Conservation (phyloP, 2,797 vertebrate species). For the Diceros bicornis region DNA sequence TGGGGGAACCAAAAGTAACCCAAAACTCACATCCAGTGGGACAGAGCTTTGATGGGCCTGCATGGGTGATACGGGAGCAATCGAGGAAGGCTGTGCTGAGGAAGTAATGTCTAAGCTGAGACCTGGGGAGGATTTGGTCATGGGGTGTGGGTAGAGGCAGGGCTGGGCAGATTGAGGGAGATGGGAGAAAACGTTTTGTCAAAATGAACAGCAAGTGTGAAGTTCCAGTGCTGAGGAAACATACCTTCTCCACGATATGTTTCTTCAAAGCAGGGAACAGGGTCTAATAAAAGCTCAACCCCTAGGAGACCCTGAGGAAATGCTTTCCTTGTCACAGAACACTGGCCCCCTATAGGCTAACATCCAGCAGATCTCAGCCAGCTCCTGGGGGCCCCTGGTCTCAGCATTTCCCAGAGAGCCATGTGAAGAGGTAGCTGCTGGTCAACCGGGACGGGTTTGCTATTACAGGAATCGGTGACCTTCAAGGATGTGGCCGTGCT, state of each 20-base stretch:
- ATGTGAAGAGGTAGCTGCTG: rapidly evolving
- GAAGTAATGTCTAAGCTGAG: neutral
- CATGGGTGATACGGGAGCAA: neutral
- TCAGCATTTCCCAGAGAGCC: neutral
- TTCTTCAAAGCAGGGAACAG: neutral
- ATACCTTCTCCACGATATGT: neutral
- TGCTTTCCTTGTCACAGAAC: neutral
- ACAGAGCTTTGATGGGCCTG: neutral
- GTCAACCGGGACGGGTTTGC: neutral
- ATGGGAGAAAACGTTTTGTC: neutral
- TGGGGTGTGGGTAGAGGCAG: neutral
- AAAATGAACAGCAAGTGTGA: neutral
- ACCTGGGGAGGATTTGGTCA: neutral
- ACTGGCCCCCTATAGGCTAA: neutral
- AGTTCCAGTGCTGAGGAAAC: neutral
- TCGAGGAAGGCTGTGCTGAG: neutral
- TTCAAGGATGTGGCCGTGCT: conserved; percentile 79
- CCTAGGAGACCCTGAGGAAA: neutral
- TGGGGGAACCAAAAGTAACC: neutral
- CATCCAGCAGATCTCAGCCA: rapidly evolving
- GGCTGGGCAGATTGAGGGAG: neutral
- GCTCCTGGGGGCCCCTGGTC: neutral
- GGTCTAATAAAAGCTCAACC: neutral
- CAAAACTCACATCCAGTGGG: neutral
- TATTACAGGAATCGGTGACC: conserved; percentile 77